These are phyloP conservation scores for Eulemur rubriventer DNA, from an alignment of 2,797 vertebrate genomes.

Conservation along the genomic window DNA sequence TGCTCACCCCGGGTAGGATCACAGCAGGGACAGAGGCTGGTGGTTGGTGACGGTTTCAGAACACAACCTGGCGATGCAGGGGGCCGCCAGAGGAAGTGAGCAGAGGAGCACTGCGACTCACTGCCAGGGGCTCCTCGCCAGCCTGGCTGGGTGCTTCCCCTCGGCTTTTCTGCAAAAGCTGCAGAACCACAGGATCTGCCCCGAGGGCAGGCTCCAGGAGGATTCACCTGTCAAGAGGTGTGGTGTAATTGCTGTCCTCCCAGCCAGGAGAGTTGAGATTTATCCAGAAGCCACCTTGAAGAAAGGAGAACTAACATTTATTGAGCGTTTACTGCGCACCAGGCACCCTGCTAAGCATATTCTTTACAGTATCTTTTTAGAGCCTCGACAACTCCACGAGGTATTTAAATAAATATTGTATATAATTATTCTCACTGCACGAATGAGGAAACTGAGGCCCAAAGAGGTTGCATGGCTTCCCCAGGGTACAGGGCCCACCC, in stretches of 20 bases:
- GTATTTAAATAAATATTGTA: neutral
- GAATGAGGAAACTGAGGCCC: neutral
- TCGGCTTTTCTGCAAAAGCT: neutral
- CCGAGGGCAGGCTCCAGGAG: neutral
- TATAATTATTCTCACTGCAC: neutral
- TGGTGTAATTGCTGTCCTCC: neutral
- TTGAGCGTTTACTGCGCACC: neutral
- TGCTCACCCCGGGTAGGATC: neutral
- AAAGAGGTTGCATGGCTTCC: neutral
- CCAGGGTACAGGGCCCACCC: too few relatives aligned
- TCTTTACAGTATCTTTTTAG: neutral
- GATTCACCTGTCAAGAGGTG: neutral
- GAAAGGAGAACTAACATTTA: neutral
- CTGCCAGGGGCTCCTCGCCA: neutral
- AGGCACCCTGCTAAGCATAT: neutral
- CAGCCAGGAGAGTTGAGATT: neutral
- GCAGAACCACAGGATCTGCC: neutral
- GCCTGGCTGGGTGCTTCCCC: conserved; percentile 2
- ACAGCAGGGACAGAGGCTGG: neutral
- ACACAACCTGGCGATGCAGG: neutral
- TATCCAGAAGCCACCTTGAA: neutral
- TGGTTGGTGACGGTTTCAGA: neutral
- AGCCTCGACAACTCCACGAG: neutral
- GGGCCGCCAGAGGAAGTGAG: neutral
- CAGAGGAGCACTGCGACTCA: neutral